Evolutionary conservation across 2,888 invertebrate species (phyloP).

Genomic region (Synergus itoensis): DNA sequence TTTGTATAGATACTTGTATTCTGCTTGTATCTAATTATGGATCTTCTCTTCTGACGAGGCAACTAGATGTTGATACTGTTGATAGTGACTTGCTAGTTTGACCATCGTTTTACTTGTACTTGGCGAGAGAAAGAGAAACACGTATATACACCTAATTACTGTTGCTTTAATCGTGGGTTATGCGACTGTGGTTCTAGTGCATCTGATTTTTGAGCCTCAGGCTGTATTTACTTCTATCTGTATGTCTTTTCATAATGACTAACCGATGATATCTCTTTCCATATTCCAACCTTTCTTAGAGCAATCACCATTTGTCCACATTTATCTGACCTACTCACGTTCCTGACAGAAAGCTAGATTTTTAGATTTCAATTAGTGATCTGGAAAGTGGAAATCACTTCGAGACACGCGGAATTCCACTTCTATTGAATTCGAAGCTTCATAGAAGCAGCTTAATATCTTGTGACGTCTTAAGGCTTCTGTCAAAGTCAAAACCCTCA

Average conservation of each 20-base stretch:
- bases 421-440: neutral
- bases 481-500: slow-evolving; percentile 1
- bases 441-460: slow-evolving; percentile 21
- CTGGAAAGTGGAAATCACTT: neutral
- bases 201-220: slow-evolving; percentile 61
- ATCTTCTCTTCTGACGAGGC: slow-evolving; percentile 14
- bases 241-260: slow-evolving; percentile 28
- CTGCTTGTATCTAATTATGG: neutral
- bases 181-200: slow-evolving; percentile 68
- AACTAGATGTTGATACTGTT: slow-evolving; percentile 21
- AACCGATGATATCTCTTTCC: slow-evolving; percentile 28
- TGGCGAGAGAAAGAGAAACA: slow-evolving; percentile 57
- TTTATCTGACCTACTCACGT: neutral
- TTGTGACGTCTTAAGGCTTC: slow-evolving; percentile 28
- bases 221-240: slow-evolving; percentile 54
- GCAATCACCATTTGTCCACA: neutral
- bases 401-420: neutral
- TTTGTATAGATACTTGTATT: neutral
- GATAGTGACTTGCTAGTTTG: slow-evolving; percentile 28
- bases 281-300: slow-evolving; percentile 16
- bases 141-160: slow-evolving; percentile 63
- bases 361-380: neutral
- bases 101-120: slow-evolving; percentile 54
- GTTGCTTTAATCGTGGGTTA: slow-evolving; percentile 69
- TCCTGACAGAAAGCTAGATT: neutral